Percentiles rank a stretch among this genome's conserved stretches.
Conservation (phyloP, 2,888 invertebrate species). For the Hyles lineata region DNA sequence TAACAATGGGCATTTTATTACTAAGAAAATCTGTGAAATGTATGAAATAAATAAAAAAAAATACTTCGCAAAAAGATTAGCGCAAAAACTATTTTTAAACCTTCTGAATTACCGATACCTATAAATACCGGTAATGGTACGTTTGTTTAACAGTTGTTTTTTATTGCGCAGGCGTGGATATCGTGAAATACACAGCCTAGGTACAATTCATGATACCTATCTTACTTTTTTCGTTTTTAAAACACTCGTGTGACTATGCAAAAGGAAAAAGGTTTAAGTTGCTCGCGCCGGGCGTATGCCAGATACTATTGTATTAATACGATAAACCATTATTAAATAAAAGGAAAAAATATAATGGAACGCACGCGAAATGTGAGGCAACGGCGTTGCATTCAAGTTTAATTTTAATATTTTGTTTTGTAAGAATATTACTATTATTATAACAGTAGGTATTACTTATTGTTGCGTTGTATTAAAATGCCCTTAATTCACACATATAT, state of each 20-base stretch:
- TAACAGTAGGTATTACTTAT: no score
- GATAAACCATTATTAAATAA: constrained; percentile 57
- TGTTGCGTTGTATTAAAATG: no score
- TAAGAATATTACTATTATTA: background rate
- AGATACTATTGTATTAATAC: constrained; percentile 67
- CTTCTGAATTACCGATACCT: background rate
- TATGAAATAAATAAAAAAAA: background rate
- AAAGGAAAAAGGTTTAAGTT: constrained; percentile 50
- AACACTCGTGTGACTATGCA: constrained; percentile 54
- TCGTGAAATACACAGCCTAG: constrained; percentile 44
- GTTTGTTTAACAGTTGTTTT: constrained; percentile 2
- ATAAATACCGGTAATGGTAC: background rate
- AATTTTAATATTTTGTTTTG: constrained; percentile 2
- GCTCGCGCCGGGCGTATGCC: constrained; percentile 40
- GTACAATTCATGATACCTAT: constrained; percentile 46
- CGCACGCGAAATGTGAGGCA: constrained; percentile 35
- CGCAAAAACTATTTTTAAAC: background rate
- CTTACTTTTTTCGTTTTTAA: constrained; percentile 53
- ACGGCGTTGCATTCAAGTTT: constrained; percentile 33
- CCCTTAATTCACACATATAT: no score
- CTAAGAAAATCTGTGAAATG: no score
- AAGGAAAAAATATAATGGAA: constrained; percentile 55
- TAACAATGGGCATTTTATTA: no score
- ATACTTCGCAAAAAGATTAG: background rate
- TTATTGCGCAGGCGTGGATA: constrained; percentile 36